Evolutionary conservation across 2,113 vertebrate species (phyloP).

Genomic region (Trinectes maculatus): DNA sequence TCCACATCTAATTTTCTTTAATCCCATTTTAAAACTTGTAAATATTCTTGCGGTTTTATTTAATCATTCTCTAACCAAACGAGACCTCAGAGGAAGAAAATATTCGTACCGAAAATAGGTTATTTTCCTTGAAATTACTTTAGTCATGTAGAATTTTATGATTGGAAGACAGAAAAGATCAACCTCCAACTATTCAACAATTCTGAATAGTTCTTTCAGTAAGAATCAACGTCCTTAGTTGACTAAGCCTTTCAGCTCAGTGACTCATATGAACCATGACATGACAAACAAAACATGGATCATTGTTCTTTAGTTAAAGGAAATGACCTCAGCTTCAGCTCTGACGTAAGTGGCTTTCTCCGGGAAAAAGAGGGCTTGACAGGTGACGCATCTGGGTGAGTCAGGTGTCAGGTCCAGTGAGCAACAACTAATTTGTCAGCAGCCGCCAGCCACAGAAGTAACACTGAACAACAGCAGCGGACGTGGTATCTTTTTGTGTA

Average conservation of each 20-base stretch:
- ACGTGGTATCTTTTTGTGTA: too few species aligned
- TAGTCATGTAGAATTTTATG: too few species aligned
- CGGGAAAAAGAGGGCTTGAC: neutral
- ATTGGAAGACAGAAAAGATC: neutral
- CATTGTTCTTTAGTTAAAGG: constrained; percentile 25
- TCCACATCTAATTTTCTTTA: too few species aligned
- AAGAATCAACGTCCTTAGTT: constrained; percentile 5
- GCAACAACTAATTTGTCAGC: neutral
- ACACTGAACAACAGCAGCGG: neutral
- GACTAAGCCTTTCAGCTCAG: constrained; percentile 10
- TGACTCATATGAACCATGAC: constrained; percentile 49
- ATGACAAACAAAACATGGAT: neutral
- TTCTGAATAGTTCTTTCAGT: neutral
- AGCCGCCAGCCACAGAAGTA: constrained; percentile 7
- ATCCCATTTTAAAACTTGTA: too few species aligned
- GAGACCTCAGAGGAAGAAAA: neutral
- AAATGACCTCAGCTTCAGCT: constrained; percentile 31
- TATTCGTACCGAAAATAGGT: too few species aligned
- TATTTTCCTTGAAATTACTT: too few species aligned
- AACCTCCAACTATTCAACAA: neutral
- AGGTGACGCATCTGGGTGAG: constrained; percentile 38
- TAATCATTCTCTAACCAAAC: constrained; percentile 2
- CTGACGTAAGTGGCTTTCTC: constrained; percentile 25
- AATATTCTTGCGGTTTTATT: too few species aligned
- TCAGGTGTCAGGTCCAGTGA: constrained; percentile 19